These are phyloP conservation scores for Archocentrus centrarchus DNA, from an alignment of 2,113 vertebrate genomes.

Conservation along the genomic window DNA sequence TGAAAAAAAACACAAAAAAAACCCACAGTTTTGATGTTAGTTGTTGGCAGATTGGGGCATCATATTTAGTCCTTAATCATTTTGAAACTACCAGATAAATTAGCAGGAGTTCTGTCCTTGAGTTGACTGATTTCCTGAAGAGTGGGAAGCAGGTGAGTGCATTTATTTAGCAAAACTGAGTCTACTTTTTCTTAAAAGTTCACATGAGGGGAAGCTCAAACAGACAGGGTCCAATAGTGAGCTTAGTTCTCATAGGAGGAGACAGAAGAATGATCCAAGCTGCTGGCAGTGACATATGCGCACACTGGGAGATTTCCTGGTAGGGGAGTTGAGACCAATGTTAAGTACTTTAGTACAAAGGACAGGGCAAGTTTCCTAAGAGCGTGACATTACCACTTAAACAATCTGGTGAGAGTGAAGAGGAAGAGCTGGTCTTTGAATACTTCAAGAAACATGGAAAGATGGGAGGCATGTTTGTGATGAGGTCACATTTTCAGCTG, in stretches of 20 bases:
- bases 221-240: background rate
- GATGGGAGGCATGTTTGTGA: background rate
- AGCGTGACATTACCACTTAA: background rate
- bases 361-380: background rate
- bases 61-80: background rate
- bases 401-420: background rate
- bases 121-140: background rate
- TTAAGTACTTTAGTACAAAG: constrained; percentile 11
- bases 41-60: background rate
- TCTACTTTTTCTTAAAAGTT: background rate
- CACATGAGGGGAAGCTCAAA: background rate
- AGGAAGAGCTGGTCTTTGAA: background rate
- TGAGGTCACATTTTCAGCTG: background rate
- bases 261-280: background rate
- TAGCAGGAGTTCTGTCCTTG: background rate
- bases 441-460: background rate
- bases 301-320: background rate
- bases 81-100: background rate
- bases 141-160: background rate
- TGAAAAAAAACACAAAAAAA: background rate
- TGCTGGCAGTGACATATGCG: background rate
- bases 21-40: background rate
- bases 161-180: background rate
- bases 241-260: background rate
- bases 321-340: background rate